These are phyloP conservation scores for Dynastes maya DNA, from an alignment of 2,888 invertebrate species.

Conservation along the genomic window DNA sequence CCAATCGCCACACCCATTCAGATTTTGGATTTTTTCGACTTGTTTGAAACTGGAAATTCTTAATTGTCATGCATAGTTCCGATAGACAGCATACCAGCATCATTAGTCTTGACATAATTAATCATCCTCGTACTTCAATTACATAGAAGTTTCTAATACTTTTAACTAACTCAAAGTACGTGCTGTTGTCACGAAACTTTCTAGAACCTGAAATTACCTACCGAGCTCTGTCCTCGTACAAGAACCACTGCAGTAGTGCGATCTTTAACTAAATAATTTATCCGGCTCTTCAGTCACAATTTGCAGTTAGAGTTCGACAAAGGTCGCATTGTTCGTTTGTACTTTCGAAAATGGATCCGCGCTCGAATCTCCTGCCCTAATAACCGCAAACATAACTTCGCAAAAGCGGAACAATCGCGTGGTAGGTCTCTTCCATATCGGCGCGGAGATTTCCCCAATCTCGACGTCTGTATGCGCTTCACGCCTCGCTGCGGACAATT, in stretches of 20 bases:
- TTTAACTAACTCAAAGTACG: neutral
- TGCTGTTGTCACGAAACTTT: neutral
- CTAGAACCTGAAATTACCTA: neutral
- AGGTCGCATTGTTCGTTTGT: neutral
- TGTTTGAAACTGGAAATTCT: too few relatives aligned
- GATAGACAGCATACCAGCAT: too few relatives aligned
- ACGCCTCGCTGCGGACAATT: conserved; percentile 39
- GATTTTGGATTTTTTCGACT: too few relatives aligned
- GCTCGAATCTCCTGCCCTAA: neutral
- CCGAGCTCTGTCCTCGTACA: neutral
- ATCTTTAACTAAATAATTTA: conserved; percentile 18
- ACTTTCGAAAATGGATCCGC: neutral
- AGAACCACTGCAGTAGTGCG: neutral
- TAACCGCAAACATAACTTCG: conserved; percentile 25
- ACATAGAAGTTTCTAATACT: neutral
- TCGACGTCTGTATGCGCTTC: conserved; percentile 31
- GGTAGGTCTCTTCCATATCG: neutral
- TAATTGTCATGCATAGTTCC: too few relatives aligned
- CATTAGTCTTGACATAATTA: too few relatives aligned
- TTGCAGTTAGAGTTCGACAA: neutral
- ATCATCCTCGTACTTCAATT: neutral
- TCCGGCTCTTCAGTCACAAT: neutral
- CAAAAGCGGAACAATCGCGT: neutral
- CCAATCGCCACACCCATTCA: too few relatives aligned
- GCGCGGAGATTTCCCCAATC: conserved; percentile 1